Base-by-base conservation (phyloP, 1,140 invertebrate genomes). In the Pseudomyrmex pallidus region DNA sequence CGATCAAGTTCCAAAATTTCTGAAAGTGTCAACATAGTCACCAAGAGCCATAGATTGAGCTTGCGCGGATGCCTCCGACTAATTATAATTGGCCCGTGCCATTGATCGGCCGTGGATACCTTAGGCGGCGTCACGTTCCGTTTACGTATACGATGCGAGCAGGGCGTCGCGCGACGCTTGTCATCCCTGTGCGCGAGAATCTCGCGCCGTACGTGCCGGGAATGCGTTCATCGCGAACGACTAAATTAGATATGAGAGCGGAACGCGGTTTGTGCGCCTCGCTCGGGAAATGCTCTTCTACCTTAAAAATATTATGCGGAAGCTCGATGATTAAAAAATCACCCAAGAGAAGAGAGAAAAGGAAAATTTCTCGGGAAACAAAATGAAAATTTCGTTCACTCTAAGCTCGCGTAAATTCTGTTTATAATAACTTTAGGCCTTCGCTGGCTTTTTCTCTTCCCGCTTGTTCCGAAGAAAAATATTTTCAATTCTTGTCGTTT, bases 81-180 rank as follows among this genome's bases (percentile, higher is more conserved):
- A 80, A 80, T 80, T 80, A 72, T 80, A 80, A 80, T 80, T 80
- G 66, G 76, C 76, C 22, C 66, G 56, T n/a, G 76, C n/a, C 76
- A 80, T 80, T 80, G 76, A 80, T 80, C 76, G 76, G 64, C 44
- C 15, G 76, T n/a, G 76, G 66, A 72, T 80, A 80, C 76, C 54
- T 72, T 61, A 80, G 44, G 44, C 54, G 15, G 15, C 63, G 56
- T 68, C 76, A 70, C 76, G 76, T 80, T 50, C 76, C 76, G 54
- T 80, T 80, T 70, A 72, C 64, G 54, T 70, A 78, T 70, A 78
- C 64, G 13, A 63, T 25, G 25, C 13, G 62, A 35, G 35, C 9
- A 15, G 62, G 25, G 12, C 61, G 52, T 67, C 25, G 54, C 52
- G 54, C 17, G 13, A 13, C 66, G 66, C 76, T 80, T 72, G 76